Evolutionary conservation across 2,113 vertebrate genomes (phyloP).

Genomic region (human): GRCh38 chr22:37414501-37415000

Average conservation of each 20-base stretch:
- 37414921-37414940: not conserved
- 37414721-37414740: not conserved
- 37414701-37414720: not conserved
- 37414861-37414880: not conserved
- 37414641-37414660: not conserved
- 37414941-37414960: not conserved
- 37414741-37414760: not conserved
- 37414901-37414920: not conserved
- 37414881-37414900: not conserved
- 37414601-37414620: not conserved
- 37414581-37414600: not conserved
- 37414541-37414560: not conserved
- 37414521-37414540: not conserved
- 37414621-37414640: not conserved
- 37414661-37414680: not conserved
- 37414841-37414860: not conserved
- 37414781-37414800: accelerated
- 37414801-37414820: not conserved
- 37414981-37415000: accelerated
- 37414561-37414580: accelerated
- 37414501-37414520: accelerated
- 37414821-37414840: not conserved
- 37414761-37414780: accelerated
- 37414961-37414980: not conserved
- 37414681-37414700: not conserved